Evolutionary conservation across 1,140 invertebrate species (phyloP).

Genomic region (Tribolium madens): DNA sequence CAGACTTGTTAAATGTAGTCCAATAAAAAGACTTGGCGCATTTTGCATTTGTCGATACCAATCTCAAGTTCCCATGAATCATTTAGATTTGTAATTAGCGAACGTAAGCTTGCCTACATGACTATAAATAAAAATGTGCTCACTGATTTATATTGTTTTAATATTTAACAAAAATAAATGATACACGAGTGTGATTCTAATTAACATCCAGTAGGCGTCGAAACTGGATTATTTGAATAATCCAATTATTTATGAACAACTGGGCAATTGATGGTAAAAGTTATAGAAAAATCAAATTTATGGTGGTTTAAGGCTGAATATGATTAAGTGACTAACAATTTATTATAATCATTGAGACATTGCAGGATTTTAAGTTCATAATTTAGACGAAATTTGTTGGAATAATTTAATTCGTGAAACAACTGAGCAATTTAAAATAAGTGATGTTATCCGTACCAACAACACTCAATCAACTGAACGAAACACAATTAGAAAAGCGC

Average conservation of each 20-base stretch:
- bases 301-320: background rate
- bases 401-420: too few relatives aligned
- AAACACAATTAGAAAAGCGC: background rate
- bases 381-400: too few relatives aligned
- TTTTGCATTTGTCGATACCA: constrained; percentile 5
- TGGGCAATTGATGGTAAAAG: background rate
- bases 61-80: constrained; percentile 12
- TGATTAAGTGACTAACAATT: too few relatives aligned
- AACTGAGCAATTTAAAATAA: too few relatives aligned
- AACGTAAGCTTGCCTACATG: background rate
- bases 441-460: too few relatives aligned
- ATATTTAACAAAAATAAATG: background rate
- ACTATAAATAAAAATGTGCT: background rate
- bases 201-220: constrained; percentile 11
- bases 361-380: too few relatives aligned
- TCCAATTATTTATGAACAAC: background rate
- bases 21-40: background rate
- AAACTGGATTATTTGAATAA: constrained; percentile 1
- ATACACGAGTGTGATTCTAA: constrained; percentile 6
- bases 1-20: background rate
- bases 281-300: background rate
- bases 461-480: too few relatives aligned
- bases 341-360: too few relatives aligned
- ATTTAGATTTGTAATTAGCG: constrained; percentile 5
- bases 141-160: constrained; percentile 22